Percentiles rank a stretch among this genome's conserved stretches.
phyloP scores from a whole-genome alignment of 2,888 invertebrate genomes.

The Nemotelus nigrinus region DNA sequence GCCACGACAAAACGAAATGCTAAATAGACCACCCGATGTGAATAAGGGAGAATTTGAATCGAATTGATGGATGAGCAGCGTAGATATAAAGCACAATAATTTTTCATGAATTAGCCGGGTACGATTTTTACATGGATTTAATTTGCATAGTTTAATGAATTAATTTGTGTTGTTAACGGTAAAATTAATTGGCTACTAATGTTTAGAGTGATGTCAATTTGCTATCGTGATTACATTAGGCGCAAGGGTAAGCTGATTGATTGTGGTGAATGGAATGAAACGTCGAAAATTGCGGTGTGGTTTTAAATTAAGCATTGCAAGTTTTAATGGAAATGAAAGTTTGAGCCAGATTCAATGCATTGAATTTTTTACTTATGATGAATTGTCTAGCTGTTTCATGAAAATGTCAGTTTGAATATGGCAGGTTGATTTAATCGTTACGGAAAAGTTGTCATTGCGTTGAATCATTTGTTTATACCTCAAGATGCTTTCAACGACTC shows the following conservation, averaged over 20 bases:
- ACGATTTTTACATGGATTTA: conserved; percentile 32
- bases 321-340: too few relatives aligned
- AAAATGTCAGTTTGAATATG: too few relatives aligned
- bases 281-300: too few relatives aligned
- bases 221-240: not conserved
- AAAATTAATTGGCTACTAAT: conserved; percentile 49
- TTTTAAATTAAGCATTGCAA: too few relatives aligned
- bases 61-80: not conserved
- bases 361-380: too few relatives aligned
- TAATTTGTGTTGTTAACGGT: conserved; percentile 47
- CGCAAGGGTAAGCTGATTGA: not conserved
- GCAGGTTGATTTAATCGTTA: too few relatives aligned
- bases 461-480: too few relatives aligned
- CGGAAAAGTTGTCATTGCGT: too few relatives aligned
- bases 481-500: too few relatives aligned
- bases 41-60: not conserved
- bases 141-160: conserved; percentile 51
- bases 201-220: conserved; percentile 47
- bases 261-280: too few relatives aligned
- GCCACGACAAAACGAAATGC: not conserved
- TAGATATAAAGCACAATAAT: not conserved
- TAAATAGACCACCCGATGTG: conserved; percentile 5
- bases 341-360: too few relatives aligned
- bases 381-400: too few relatives aligned
- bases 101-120: not conserved